Base-by-base conservation (phyloP, 1,140 invertebrate species). In the Zaprionus camerounensis region DNA sequence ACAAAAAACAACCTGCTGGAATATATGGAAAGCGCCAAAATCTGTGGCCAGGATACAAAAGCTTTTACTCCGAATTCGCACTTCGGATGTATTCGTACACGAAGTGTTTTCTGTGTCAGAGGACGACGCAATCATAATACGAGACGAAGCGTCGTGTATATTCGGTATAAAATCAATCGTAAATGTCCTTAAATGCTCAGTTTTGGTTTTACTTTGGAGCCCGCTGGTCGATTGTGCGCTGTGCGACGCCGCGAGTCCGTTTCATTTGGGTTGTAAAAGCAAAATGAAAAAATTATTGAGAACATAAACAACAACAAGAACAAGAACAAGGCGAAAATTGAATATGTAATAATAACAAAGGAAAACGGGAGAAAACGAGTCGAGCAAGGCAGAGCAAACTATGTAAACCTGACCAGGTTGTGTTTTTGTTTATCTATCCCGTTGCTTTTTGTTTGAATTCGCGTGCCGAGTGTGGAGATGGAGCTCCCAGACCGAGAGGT, bases 161-260 rank as follows among this genome's bases (percentile, higher is more conserved):
- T 88, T 88, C 85, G 80, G 80, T 88, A 92, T 91, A 92, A 92
- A 91, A 92, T 91, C 87, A 91, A 91, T 91, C 80, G 84, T 84
- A 85, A 92, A 85, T 83, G 83, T 82, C 84, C 87, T 91, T 91
- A 85, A 92, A 82, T 85, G 90, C 82, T 91, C 75, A 91, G 87
- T 92, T 82, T 85, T 92, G 82, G 72, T 90, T 91, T 82, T 76
- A 76, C 88, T 76, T 82, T 75, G 71, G 78, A 75, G 58, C 81
- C 63, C 71, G 85, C 75, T 85, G 81, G 86, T 85, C 72, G 65
- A 53, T 64, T 73, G 69, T 58, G 69, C 62, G 67, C 72, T 69
- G 46, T 69, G 46, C 64, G 53, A 59, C 65, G 62, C 58, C 70
- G 74, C 76, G 80, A 65, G 53, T 82, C 44, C 65, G 63, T 82